phyloP scores from a whole-genome alignment of 2,797 vertebrate species.

The Crax fasciolata region DNA sequence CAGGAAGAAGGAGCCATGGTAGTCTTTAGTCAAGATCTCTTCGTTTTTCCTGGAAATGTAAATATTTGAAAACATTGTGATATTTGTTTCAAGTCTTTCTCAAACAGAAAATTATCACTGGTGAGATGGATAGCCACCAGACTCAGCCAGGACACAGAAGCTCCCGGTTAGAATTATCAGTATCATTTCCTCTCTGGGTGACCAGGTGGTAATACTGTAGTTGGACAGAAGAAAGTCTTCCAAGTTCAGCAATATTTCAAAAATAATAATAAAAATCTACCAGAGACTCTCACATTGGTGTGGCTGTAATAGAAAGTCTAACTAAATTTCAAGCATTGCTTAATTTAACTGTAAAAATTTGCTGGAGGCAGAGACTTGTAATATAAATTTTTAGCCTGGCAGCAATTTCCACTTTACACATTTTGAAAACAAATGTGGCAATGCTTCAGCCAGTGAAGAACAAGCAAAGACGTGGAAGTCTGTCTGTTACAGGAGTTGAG shows the following conservation, averaged over 20 bases:
- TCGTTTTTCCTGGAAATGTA: slow-evolving; percentile 15
- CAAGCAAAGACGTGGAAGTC: slow-evolving; percentile 8
- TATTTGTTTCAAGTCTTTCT: slow-evolving; percentile 11
- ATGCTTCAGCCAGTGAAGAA: slow-evolving; percentile 49
- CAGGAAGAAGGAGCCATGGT: not conserved
- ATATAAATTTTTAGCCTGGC: slow-evolving; percentile 44
- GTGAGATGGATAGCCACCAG: not conserved
- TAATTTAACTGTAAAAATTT: slow-evolving; percentile 50
- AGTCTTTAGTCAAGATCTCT: not conserved
- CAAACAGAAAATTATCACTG: not conserved
- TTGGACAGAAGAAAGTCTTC: not conserved
- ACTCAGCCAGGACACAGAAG: not conserved
- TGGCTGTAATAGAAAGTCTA: slow-evolving; percentile 1
- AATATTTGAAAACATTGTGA: slow-evolving; percentile 20
- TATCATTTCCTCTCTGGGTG: not conserved
- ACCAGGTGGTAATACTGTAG: not conserved
- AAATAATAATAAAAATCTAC: not conserved
- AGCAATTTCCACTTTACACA: slow-evolving; percentile 55
- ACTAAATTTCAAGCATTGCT: slow-evolving; percentile 18
- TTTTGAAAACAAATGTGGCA: slow-evolving; percentile 66
- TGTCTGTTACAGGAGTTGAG: slow-evolving; percentile 17
- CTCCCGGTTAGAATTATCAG: not conserved
- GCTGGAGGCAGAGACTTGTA: slow-evolving; percentile 47
- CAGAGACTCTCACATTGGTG: slow-evolving; percentile 5
- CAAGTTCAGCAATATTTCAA: not conserved